Base-by-base conservation (phyloP, 2,113 vertebrate species). In the Pithys albifrons region DNA sequence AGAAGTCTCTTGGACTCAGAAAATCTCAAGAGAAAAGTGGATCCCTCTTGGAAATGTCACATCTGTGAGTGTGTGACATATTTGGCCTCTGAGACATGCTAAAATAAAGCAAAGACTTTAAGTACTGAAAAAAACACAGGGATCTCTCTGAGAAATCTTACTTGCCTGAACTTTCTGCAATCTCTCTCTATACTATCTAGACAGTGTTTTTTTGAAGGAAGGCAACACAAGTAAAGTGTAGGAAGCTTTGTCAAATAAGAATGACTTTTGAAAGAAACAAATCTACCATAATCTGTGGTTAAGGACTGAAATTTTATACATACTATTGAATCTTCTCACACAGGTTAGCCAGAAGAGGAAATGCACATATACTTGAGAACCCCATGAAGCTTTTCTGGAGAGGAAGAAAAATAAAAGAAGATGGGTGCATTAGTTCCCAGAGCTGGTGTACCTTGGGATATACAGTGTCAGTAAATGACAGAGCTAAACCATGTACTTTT, bases 301-400 rank as follows among this genome's bases (percentile, higher is more conserved):
- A 69, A 93, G 25, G 41, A 72, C 25, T 24, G 65, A 91, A 89
- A 74, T 85, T 37, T 39, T 17, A 92, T 97, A 98, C 98, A 1
- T 97, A 98, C 98, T 58, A 48, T 93, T 97, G 85, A 39, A 98
- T 97, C 95, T 96, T 93, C 92, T 97, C 91, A 58, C 98, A 98
- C 67, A 98, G 95, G 75, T 94, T 95, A 85, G 65, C 66, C 96
- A 98, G 91, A 86, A 91, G 80, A 25, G 98, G 98, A 92, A 98
- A 93, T 4, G 95, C 87, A 91, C 98, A 98, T 62, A 98, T 33
- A 72, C 39, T 75, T 33, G 87, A 93, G 79, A 93, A 61, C 4
- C 84, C 82, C 74, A 27, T 45, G 28, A 88, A 54, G 35, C 70
- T 93, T 85, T 96, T 93, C 98, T 98, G 93, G 43, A 93, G 15